These are phyloP conservation scores for Propsilocerus akamusi DNA, from an alignment of 1,140 invertebrate genomes.

Conservation along the genomic window DNA sequence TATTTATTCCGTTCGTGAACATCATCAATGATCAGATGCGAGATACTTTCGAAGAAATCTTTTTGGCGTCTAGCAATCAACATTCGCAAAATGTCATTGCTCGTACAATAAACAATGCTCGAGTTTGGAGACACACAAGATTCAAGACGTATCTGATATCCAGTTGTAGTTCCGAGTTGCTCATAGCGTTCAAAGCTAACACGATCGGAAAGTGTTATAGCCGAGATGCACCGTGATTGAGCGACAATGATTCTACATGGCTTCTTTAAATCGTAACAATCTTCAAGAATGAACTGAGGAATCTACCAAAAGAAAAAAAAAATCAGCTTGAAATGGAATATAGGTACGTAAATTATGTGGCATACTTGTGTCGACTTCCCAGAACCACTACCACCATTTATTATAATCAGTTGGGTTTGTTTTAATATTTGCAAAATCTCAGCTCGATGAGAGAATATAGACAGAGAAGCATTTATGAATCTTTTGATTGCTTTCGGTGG, in stretches of 20 bases:
- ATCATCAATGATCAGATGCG: constrained; percentile 84
- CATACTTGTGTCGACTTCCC: constrained; percentile 77
- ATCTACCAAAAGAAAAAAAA: no score
- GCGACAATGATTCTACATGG: constrained; percentile 71
- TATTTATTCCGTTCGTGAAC: constrained; percentile 87
- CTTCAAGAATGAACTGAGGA: constrained; percentile 77
- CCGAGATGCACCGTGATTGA: constrained; percentile 82
- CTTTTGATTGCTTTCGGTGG: no score
- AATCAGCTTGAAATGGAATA: no score
- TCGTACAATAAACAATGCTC: constrained; percentile 19
- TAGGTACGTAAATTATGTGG: no score
- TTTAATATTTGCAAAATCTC: constrained; percentile 38
- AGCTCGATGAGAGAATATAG: no score
- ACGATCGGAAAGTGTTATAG: constrained; percentile 72
- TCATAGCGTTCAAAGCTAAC: constrained; percentile 71
- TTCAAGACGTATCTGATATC: constrained; percentile 71
- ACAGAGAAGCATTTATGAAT: no score
- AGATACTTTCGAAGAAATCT: constrained; percentile 45
- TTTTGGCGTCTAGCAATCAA: no score
- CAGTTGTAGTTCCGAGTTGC: constrained; percentile 47
- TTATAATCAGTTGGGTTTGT: constrained; percentile 48
- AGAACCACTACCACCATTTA: constrained; percentile 73
- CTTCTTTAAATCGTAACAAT: constrained; percentile 39
- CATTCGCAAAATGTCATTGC: no score
- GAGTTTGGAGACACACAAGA: constrained; percentile 39